phyloP scores from a whole-genome alignment of 1,140 invertebrate genomes.

The Macrocentrus cingulum region DNA sequence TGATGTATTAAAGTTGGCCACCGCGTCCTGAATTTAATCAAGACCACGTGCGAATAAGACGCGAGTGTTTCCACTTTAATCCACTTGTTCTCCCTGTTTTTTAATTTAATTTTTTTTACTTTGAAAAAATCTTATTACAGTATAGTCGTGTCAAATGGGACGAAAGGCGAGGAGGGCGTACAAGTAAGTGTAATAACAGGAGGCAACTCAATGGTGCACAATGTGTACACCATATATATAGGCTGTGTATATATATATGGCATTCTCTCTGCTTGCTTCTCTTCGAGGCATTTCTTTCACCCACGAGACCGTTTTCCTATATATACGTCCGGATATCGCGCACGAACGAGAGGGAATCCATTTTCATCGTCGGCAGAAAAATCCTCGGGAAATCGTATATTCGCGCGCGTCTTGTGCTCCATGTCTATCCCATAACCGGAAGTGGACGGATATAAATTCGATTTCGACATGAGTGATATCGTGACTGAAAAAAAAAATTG shows the following conservation, averaged over 20 bases:
- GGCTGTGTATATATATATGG: not conserved
- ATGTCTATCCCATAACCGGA: constrained; percentile 19
- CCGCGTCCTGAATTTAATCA: not conserved
- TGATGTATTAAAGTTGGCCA: not conserved
- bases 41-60: not conserved
- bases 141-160: constrained; percentile 14
- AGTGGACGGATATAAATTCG: constrained; percentile 20
- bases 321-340: constrained; percentile 22
- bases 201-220: not conserved
- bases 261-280: not conserved
- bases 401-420: not conserved
- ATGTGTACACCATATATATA: not conserved
- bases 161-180: not conserved
- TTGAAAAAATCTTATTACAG: constrained; percentile 21
- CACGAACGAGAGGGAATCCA: constrained; percentile 19
- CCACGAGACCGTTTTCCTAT: constrained; percentile 10
- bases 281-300: not conserved
- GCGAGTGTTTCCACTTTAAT: not conserved
- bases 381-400: constrained; percentile 18
- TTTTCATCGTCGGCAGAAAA: constrained; percentile 19
- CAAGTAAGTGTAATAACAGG: constrained; percentile 19
- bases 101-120: constrained; percentile 1
- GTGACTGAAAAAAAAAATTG: not conserved
- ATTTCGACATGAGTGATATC: constrained; percentile 8
- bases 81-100: not conserved